Percentiles rank a stretch among this genome's conserved stretches.
Conservation (phyloP, 2,888 invertebrate genomes). For the Synanthedon formicaeformis region DNA sequence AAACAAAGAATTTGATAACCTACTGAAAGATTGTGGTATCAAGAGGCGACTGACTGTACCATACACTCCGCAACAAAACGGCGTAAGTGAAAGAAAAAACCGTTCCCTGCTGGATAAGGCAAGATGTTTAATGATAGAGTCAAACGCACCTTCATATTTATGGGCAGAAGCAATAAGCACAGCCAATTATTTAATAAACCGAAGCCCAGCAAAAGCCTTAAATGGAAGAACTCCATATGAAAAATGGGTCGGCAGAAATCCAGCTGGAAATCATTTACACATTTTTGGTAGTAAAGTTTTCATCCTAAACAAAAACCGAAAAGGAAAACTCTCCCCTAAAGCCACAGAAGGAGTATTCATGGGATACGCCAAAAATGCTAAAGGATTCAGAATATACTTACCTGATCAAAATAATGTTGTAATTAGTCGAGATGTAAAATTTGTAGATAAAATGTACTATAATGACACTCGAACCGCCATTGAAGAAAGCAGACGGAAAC, state of each 20-base stretch:
- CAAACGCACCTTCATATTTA: too few relatives aligned
- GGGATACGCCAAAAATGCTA: background rate
- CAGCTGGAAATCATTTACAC: conserved; percentile 3
- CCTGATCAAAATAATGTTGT: too few relatives aligned
- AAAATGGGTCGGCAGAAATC: background rate
- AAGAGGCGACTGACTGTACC: too few relatives aligned
- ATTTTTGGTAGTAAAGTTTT: conserved; percentile 6
- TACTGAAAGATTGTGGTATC: background rate
- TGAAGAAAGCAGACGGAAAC: too few relatives aligned
- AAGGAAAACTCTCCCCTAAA: conserved; percentile 4
- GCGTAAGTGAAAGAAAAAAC: too few relatives aligned
- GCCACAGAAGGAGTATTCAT: conserved; percentile 3
- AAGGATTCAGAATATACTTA: background rate
- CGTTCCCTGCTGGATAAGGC: too few relatives aligned
- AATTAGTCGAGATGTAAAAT: background rate
- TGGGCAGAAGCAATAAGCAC: too few relatives aligned
- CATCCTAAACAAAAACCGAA: conserved; percentile 1
- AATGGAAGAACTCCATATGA: too few relatives aligned
- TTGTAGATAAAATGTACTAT: conserved; percentile 1
- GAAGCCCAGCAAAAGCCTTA: too few relatives aligned
- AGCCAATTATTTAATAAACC: too few relatives aligned
- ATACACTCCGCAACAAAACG: too few relatives aligned
- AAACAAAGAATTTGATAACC: conserved; percentile 2
- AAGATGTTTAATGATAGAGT: too few relatives aligned
- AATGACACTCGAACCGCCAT: background rate